Evolutionary conservation across 1,140 invertebrate species (phyloP), one percentile per base, ranked within the genome.

Genomic region (Drosophila watanabei): DNA sequence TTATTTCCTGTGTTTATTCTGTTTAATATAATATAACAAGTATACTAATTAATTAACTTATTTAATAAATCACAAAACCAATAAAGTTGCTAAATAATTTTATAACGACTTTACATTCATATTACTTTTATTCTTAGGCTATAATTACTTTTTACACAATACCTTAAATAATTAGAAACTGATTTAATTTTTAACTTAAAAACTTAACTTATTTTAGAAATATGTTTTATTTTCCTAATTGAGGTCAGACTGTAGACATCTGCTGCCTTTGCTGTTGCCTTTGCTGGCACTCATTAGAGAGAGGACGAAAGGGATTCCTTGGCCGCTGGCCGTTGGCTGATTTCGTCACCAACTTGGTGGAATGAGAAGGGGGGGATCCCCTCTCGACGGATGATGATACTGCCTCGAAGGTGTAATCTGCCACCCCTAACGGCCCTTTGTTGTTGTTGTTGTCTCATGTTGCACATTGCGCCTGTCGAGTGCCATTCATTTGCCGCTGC

Each of bases 401-500:
- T 62, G 82, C 59, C 62, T 45, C 48, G 45, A 69, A 81, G 84
- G 77, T 88, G 77, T 76, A 81, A 68, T 59, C 49, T 10, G n/a
- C 16, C 45, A 48, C 35, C 11, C 10, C 30, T 18, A 35, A 8
- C 8, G 5, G 32, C 41, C 59, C 64, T 56, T 66, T 68, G 73
- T 35, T 75, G 49, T 45, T 79, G 58, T 45, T 79, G 58, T 58
- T 62, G 63, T 52, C 77, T 78, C 64, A 70, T 85, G 81, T 90
- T 88, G 85, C 86, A 84, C 65, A 82, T 90, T 85, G 81, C 85
- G 81, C 75, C 86, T 81, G 81, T 85, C 85, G 78, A 88, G 85
- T 65, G 81, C 61, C 86, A 89, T 85, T 89, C 82, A 90, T 79
- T 88, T 78, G 46, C 49, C 35, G 51, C 56, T 58, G 16, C 30